Base-by-base conservation (phyloP, 2,888 invertebrate genomes). In the Panzeria rudis region DNA sequence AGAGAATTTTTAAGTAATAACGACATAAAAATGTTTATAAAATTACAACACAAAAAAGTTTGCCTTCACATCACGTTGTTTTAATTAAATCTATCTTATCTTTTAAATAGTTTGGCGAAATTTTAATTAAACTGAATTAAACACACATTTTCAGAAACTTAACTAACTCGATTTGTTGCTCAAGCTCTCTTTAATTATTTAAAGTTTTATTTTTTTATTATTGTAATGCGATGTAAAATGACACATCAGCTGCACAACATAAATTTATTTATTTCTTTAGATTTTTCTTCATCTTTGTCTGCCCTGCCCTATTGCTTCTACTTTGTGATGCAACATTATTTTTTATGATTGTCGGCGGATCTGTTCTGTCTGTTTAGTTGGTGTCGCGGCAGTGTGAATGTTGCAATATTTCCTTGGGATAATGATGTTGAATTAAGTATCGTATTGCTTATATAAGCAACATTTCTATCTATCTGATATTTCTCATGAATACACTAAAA, bases 361-460 rank as follows among this genome's bases (percentile, higher is more conserved):
- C 29, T 64, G 25, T 64, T 44, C 50, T 35, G 44, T 47, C 20
- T 25, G 44, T n/a, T 29, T 25, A 35, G 17, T 76, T 52, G n/a
- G 17, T 64, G 47, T 41, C 5, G 29, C 20, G 3, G 11, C 54
- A 47, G 35, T 72, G 61, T 61, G 59, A 78, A 68, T 75, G 44
- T 64, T 79, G 52, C 32, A 80, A 71, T 62, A 76, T 75, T 84
- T 76, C 50, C 35, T 52, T 64, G 52, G 54, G 56, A 50, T 84
- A 66, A 50, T 71, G 75, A 83, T 79, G 75, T 83, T 68, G 62
- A 75, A 69, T 69, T 79, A 66, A 66, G 44, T 79, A 75, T 69
- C 69, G 29, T 50, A 75, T 83, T 83, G 69, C 73, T 20, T 52
- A 50, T 52, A 9, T 23, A 61, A 66, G 9, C 44, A 80, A 41